Base-by-base conservation (phyloP, 2,797 vertebrate species). In the Argya squamiceps region DNA sequence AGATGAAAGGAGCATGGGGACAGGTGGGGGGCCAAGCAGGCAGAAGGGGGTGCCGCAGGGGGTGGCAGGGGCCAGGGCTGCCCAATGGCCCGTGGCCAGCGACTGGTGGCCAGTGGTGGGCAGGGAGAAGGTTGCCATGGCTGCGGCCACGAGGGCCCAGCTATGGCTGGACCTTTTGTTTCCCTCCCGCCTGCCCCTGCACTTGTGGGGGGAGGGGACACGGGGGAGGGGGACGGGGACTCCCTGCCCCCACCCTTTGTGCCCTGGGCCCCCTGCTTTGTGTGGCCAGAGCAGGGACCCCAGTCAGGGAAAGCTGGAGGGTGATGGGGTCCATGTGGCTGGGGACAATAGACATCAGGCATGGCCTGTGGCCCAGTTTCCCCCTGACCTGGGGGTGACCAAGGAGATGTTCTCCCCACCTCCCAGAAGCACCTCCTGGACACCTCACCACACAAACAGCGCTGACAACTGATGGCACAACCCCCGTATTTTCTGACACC, bases 151-250 rank as follows among this genome's bases (percentile, higher is more conserved):
- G 6, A 74, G 85, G 76, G 36, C 76, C 50, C 46, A 64, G 77
- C 81, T 82, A 94, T 83, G 89, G 81, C 56, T 36, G 14, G n/a
- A 46, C 15, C 77, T 70, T 94, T 94, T 94, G 93, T 94, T 89
- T 43, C 44, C 50, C 34, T 94, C 55, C 18, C 0, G 6, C 39
- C 50, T 63, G 44, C 21, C 49, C 49, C 32, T 11, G 13, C 0
- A 3, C 53, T 49, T 14, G 4, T 29, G 4, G 21, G 23, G 37
- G 22, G 9, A 2, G 23, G 36, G 55, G 70, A 21, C 9, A 9
- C 8, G 11, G 17, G 29, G 50, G 26, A 24, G 50, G 17, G 29
- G 50, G 26, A 16, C 5, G 15, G 34, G 53, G 70, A 26, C 8
- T 41, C 92, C 88, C 92, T 59, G 60, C 78, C 83, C 62, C 83